phyloP scores from a whole-genome alignment of 2,888 invertebrate genomes.

The Hoplodrina blanda region DNA sequence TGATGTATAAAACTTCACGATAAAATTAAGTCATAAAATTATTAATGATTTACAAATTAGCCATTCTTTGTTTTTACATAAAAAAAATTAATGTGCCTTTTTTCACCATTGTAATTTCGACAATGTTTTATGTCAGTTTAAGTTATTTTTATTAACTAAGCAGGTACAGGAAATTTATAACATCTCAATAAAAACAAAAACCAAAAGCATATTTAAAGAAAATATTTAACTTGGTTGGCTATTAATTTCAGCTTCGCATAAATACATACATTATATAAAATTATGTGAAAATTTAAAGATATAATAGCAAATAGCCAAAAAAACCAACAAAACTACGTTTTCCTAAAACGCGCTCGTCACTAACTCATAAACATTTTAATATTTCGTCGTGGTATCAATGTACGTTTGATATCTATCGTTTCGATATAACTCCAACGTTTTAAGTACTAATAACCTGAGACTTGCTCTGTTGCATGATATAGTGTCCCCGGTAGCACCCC shows the following conservation, averaged over 20 bases:
- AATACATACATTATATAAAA: background rate
- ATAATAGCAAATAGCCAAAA: background rate
- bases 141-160: background rate
- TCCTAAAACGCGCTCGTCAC: constrained; percentile 62
- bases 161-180: background rate
- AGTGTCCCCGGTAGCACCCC: constrained; percentile 86
- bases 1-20: constrained; percentile 44
- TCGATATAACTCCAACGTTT: constrained; percentile 81
- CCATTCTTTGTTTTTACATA: constrained; percentile 26
- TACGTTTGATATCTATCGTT: constrained; percentile 83
- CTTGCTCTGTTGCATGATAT: constrained; percentile 73
- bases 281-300: background rate
- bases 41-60: constrained; percentile 38
- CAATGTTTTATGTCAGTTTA: constrained; percentile 6
- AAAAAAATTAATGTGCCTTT: background rate
- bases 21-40: constrained; percentile 54
- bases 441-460: constrained; percentile 81
- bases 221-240: background rate
- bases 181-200: background rate
- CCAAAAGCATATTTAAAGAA: background rate
- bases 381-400: constrained; percentile 78
- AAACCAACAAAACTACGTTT: background rate
- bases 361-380: constrained; percentile 75
- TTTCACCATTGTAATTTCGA: constrained; percentile 23
- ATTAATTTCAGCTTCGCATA: constrained; percentile 15